Conservation (phyloP, 2,113 vertebrate genomes). For the Chionis minor region DNA sequence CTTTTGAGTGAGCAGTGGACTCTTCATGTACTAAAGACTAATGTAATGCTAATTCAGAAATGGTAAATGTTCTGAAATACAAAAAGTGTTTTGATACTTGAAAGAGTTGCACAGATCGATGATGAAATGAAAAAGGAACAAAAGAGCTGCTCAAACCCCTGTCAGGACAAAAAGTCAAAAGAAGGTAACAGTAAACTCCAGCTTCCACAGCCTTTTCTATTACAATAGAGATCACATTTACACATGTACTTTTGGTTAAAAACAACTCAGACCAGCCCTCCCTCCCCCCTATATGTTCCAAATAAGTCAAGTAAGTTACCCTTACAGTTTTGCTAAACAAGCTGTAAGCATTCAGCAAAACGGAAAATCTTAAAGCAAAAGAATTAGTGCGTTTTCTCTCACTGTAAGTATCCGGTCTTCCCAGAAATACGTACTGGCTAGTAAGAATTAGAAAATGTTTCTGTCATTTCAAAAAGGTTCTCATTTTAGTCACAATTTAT, state of each 20-base stretch:
- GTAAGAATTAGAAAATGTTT: neutral
- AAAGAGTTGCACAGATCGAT: neutral
- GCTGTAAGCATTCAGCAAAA: neutral
- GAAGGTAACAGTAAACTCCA: neutral
- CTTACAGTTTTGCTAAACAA: neutral
- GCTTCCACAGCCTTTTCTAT: neutral
- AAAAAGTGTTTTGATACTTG: neutral
- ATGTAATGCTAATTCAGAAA: neutral
- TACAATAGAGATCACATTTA: neutral
- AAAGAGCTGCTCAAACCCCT: neutral
- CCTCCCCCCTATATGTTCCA: rapidly evolving
- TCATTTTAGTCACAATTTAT: neutral
- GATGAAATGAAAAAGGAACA: neutral
- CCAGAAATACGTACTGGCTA: neutral
- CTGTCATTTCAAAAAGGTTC: neutral
- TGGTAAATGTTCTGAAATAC: neutral
- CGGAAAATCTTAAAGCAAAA: neutral
- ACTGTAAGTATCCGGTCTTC: neutral
- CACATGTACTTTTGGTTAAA: neutral
- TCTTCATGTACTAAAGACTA: neutral
- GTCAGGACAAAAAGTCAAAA: neutral
- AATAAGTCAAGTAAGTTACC: neutral
- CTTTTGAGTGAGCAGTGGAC: neutral
- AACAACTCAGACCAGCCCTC: neutral
- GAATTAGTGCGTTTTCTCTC: neutral